Percentiles rank a stretch among this genome's conserved stretches.
Evolutionary conservation across 2,888 invertebrate genomes (phyloP).

Genomic region (Leptopilina syphax): DNA sequence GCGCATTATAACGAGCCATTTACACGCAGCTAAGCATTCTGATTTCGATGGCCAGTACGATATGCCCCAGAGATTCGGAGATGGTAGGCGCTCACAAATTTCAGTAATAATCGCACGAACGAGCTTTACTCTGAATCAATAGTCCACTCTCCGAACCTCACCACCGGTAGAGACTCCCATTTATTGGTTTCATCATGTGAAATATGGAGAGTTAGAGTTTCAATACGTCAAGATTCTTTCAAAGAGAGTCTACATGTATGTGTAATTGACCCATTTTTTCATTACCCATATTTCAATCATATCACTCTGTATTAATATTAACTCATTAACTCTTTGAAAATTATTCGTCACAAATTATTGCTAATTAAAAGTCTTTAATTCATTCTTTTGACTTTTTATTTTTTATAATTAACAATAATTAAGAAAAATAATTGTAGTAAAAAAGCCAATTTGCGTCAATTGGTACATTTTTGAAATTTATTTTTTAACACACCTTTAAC

Average conservation of each 20-base stretch:
- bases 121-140: constrained; percentile 12
- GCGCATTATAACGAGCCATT: constrained; percentile 35
- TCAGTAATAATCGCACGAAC: constrained; percentile 37
- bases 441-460: no score
- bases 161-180: neutral
- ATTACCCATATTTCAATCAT: neutral
- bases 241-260: neutral
- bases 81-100: constrained; percentile 30
- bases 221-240: constrained; percentile 20
- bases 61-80: constrained; percentile 33
- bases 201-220: constrained; percentile 21
- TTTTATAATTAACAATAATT: no score
- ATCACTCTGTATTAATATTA: no score
- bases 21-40: constrained; percentile 33
- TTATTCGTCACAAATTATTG: no score
- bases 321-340: no score
- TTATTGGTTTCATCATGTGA: constrained; percentile 28
- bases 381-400: no score
- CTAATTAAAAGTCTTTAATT: no score
- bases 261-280: neutral
- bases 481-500: no score
- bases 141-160: constrained; percentile 9
- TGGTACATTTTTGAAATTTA: no score
- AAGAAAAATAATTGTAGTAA: no score
- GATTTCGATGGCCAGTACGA: constrained; percentile 23